Evolutionary conservation across 1,140 invertebrate species (phyloP).

Genomic region (Lutraria rhynchaena): DNA sequence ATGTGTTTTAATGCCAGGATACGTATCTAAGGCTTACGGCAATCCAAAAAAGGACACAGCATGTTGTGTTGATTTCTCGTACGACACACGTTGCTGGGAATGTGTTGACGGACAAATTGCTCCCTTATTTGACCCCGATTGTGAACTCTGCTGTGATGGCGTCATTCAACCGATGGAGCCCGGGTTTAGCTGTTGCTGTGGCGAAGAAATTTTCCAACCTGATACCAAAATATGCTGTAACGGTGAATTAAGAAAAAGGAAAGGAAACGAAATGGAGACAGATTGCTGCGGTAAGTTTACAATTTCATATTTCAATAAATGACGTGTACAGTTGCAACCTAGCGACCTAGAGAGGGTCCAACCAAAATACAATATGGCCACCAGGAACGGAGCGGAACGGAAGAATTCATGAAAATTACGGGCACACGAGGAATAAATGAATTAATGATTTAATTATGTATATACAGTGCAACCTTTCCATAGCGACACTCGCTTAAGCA

Average conservation of each 20-base stretch:
- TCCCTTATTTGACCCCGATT: conserved; percentile 40
- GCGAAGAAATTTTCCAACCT: conserved; percentile 45
- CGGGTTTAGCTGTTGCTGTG: conserved; percentile 42
- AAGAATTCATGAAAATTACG: too few species aligned
- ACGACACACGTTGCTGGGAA: conserved; percentile 35
- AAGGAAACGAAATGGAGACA: not conserved
- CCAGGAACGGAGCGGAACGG: too few species aligned
- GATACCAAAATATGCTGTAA: conserved; percentile 39
- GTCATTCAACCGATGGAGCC: conserved; percentile 33
- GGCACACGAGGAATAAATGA: too few species aligned
- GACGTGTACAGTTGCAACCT: too few species aligned
- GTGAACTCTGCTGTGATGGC: conserved; percentile 56
- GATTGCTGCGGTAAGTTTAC: conserved; percentile 48
- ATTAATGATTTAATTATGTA: too few species aligned
- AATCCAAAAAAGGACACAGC: conserved; percentile 37
- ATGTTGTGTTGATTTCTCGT: conserved; percentile 45
- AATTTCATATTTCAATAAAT: too few species aligned
- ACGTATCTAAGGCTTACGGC: conserved; percentile 37
- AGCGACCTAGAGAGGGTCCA: too few species aligned
- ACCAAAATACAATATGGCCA: too few species aligned
- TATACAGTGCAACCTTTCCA: too few species aligned
- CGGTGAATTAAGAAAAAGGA: conserved; percentile 9
- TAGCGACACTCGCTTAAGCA: too few species aligned
- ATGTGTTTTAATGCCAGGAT: conserved; percentile 11
- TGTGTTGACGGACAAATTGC: conserved; percentile 8